Base-by-base conservation (phyloP, 2,113 vertebrate species). In the Illadopsis cleaveri region DNA sequence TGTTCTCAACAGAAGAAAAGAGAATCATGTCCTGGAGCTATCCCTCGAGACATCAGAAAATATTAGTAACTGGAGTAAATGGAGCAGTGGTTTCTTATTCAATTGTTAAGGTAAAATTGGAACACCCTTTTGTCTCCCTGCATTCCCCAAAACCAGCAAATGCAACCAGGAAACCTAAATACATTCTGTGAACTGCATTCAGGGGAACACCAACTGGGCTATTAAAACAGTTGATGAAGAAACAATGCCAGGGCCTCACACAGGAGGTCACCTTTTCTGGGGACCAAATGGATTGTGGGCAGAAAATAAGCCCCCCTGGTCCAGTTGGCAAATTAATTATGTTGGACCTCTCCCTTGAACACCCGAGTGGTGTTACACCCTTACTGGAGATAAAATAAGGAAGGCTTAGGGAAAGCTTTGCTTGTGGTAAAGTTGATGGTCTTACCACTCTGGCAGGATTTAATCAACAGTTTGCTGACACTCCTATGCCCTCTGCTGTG, bases 361-460 rank as follows among this genome's bases (percentile, higher is more conserved):
- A 84, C 15, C 5, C 0, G 0, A 18, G 21, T 71, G 62, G 28
- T 0, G 0, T 64, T 84, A 44, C 21, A 72, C 6, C 12, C 44
- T 73, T 37, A 69, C 3, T 50, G 30, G 15, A 69, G 44, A 5
- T 60, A 69, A 90, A 90, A 54, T n/a, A 86, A 16, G 50, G 44
- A 31, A 48, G 23, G 56, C 40, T 75, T 56, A 56, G 12, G 25
- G 22, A 69, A 89, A 64, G 22, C 10, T 69, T 50, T 65, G 27
- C 61, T 79, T 65, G 54, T 38, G 4, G 7, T 17, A n/a, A 86
- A 75, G 45, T 40, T 50, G 40, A 82, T 33, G 10, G 35, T 69
- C 11, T 73, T 40, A 64, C 35, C 21, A 35, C 37, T 37, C 37
- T 33, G 38, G 23, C 31, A 68, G 35, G 54, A 82, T 37, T 82